phyloP scores from a whole-genome alignment of 2,888 invertebrate species.

The Hylaea fasciaria region DNA sequence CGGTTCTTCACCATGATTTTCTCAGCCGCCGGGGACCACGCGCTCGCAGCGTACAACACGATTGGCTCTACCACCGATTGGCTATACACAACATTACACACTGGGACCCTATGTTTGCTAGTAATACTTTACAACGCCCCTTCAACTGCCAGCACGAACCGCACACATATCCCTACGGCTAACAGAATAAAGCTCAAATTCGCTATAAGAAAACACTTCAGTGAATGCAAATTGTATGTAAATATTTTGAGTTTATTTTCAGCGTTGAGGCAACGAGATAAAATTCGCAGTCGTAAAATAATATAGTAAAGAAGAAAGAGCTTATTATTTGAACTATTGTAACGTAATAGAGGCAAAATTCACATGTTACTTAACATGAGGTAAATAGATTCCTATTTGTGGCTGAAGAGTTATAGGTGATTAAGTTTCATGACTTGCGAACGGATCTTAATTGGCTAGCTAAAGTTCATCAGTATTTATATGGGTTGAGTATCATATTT shows the following conservation, averaged over 20 bases:
- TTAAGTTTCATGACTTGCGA: conserved; percentile 56
- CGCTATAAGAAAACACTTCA: conserved; percentile 47
- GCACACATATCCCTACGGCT: conserved; percentile 47
- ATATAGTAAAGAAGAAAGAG: conserved; percentile 62
- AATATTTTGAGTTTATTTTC: conserved; percentile 69
- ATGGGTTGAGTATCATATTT: conserved; percentile 29
- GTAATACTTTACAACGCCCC: conserved; percentile 68
- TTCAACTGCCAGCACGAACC: conserved; percentile 53
- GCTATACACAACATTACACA: conserved; percentile 69
- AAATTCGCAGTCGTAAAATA: conserved; percentile 73
- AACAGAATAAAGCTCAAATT: conserved; percentile 58
- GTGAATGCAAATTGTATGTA: conserved; percentile 62
- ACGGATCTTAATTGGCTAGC: conserved; percentile 47
- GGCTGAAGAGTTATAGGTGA: conserved; percentile 54
- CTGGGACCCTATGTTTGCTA: conserved; percentile 68
- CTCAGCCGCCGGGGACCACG: too few relatives aligned
- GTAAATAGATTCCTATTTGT: conserved; percentile 48
- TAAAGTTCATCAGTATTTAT: conserved; percentile 43
- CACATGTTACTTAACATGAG: conserved; percentile 56
- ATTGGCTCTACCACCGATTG: too few relatives aligned
- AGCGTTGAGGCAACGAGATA: conserved; percentile 69
- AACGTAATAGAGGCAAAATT: conserved; percentile 52
- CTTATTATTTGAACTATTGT: conserved; percentile 67
- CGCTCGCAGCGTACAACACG: too few relatives aligned
- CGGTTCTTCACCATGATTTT: too few relatives aligned